Percentiles rank a stretch among this genome's conserved stretches.
These are phyloP conservation scores for Coelopa pilipes DNA, from an alignment of 2,888 invertebrate species.

Conservation along the genomic window DNA sequence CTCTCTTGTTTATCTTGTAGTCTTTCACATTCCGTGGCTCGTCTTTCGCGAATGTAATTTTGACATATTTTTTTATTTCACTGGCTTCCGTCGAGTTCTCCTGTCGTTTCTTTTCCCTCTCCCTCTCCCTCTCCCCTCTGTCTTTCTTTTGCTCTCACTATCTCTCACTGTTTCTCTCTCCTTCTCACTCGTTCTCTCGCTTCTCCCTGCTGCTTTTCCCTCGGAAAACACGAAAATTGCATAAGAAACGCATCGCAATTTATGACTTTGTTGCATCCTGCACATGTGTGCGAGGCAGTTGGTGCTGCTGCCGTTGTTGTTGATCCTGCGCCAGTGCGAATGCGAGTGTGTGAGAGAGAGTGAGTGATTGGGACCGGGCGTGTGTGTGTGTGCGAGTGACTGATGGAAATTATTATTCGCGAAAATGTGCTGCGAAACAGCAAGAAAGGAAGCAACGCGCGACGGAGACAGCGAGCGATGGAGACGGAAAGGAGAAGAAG, in stretches of 20 bases:
- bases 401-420: slow-evolving; percentile 51
- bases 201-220: background rate
- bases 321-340: too few species aligned
- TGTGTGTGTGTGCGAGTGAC: too few species aligned
- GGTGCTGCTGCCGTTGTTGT: too few species aligned
- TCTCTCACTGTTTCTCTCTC: background rate
- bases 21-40: background rate
- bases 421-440: slow-evolving; percentile 19
- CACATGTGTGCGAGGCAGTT: slow-evolving; percentile 41
- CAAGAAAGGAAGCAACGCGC: background rate
- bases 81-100: slow-evolving; percentile 14
- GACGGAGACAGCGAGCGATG: slow-evolving; percentile 3
- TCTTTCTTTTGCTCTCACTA: background rate
- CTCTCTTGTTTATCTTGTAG: too few species aligned
- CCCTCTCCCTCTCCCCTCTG: background rate
- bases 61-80: slow-evolving; percentile 21
- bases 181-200: background rate
- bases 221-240: slow-evolving; percentile 59
- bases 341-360: too few species aligned
- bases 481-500: background rate
- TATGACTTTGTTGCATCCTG: slow-evolving; percentile 52
- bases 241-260: slow-evolving; percentile 59
- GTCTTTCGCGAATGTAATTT: slow-evolving; percentile 22
- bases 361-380: too few species aligned
- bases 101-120: background rate